A percentile compares a stretch with the other conserved stretches of the same genome.
phyloP scores from a whole-genome alignment of 2,797 vertebrate species.

The Molothrus aeneus region DNA sequence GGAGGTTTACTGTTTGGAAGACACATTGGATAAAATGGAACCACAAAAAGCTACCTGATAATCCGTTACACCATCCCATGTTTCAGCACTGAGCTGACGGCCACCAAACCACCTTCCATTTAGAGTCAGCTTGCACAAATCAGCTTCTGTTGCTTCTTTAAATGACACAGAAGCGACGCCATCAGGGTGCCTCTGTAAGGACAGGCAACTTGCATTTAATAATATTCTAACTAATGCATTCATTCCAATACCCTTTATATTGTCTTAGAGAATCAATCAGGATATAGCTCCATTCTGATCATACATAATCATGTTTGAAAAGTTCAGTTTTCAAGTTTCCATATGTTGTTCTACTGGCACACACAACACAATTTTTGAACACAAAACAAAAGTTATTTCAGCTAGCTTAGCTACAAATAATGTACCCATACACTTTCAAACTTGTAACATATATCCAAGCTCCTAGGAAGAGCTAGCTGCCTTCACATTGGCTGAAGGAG shows the following conservation, averaged over 20 bases:
- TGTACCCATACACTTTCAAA: not conserved
- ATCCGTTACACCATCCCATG: slow-evolving; percentile 92
- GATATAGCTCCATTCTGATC: not conserved
- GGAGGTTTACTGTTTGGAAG: not conserved
- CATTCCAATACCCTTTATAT: not conserved
- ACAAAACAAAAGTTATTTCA: not conserved
- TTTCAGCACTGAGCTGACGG: slow-evolving; percentile 84
- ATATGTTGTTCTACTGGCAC: not conserved
- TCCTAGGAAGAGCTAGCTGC: not conserved
- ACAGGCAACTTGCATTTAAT: not conserved
- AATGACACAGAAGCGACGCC: slow-evolving; percentile 93
- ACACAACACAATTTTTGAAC: not conserved
- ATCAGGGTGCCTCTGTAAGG: slow-evolving; percentile 89
- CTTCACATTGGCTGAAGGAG: not conserved
- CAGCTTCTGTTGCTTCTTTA: slow-evolving; percentile 88
- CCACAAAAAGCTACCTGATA: slow-evolving; percentile 84
- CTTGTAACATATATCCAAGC: not conserved
- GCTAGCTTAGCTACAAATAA: not conserved
- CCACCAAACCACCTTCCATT: slow-evolving; percentile 97
- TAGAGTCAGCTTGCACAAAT: slow-evolving; percentile 84
- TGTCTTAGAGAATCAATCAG: not conserved
- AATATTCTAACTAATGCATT: not conserved
- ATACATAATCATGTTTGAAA: rapidly evolving
- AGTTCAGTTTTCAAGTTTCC: not conserved
- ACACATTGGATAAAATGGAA: not conserved